These are phyloP conservation scores for Drosophila cracens DNA, from an alignment of 2,888 invertebrate species.

Conservation along the genomic window DNA sequence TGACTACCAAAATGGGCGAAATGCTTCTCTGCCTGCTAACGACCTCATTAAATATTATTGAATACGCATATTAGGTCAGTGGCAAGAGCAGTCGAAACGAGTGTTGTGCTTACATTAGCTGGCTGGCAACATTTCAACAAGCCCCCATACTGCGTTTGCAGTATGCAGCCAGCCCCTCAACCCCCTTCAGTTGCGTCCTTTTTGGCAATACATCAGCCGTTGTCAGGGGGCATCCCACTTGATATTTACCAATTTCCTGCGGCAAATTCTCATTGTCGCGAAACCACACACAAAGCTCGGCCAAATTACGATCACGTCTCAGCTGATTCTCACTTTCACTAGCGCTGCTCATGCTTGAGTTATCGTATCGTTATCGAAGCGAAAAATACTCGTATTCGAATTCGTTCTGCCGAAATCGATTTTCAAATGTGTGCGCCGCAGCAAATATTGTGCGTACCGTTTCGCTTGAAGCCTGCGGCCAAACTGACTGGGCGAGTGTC, in stretches of 20 bases:
- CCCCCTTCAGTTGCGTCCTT: not conserved
- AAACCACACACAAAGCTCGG: conserved; percentile 75
- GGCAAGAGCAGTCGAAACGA: conserved; percentile 10
- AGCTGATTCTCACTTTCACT: conserved; percentile 57
- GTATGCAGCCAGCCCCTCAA: not conserved
- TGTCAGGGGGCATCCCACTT: not conserved
- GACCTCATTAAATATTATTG: conserved; percentile 63
- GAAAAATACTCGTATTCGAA: conserved; percentile 11
- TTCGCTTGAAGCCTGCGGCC: conserved; percentile 52
- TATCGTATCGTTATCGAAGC: conserved; percentile 50
- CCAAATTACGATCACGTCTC: conserved; percentile 68
- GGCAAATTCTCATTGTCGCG: conserved; percentile 71
- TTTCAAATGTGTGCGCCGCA: conserved; percentile 35
- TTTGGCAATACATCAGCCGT: conserved; percentile 14
- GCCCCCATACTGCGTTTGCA: not conserved
- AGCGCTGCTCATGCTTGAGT: conserved; percentile 41
- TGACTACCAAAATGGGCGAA: conserved; percentile 28
- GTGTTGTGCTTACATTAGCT: conserved; percentile 22
- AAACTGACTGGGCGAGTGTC: conserved; percentile 48
- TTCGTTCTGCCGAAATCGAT: conserved; percentile 15
- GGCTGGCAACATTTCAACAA: conserved; percentile 28
- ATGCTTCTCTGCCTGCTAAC: conserved; percentile 59
- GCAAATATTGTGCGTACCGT: conserved; percentile 36
- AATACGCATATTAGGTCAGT: conserved; percentile 9
- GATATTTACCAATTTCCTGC: conserved; percentile 74